These are phyloP conservation scores for Cassiopea andromeda DNA, from an alignment of 30 jellyfish, hydroid and myxozoan genomes.

Conservation along the genomic window DNA sequence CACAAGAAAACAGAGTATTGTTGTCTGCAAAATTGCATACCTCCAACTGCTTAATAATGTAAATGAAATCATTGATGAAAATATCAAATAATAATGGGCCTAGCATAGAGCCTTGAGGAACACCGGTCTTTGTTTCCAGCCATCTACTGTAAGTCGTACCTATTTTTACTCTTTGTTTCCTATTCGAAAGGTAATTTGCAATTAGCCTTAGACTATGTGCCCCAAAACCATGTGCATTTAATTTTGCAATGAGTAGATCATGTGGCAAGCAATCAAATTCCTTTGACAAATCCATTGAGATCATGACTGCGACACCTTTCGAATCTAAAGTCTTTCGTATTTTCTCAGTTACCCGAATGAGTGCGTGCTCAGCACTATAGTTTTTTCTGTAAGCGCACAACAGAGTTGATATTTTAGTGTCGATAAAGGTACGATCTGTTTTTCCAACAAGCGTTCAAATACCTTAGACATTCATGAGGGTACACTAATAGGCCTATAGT, in stretches of 20 bases:
- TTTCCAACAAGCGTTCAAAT: conserved; percentile 8
- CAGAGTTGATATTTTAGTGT: conserved; percentile 30
- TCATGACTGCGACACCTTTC: conserved; percentile 23
- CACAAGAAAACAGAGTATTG: neutral
- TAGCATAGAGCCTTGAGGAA: conserved; percentile 4
- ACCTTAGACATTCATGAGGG: neutral
- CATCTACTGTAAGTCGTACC: conserved; percentile 1
- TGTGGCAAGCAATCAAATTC: conserved; percentile 6
- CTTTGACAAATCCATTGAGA: conserved; percentile 10
- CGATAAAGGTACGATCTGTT: conserved; percentile 4
- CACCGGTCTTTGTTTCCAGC: conserved; percentile 1
- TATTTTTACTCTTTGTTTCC: neutral
- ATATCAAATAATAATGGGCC: neutral
- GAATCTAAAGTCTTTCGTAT: conserved; percentile 17
- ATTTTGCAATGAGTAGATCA: conserved; percentile 34
- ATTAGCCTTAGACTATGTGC: conserved; percentile 3
- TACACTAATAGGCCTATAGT: conserved; percentile 13
- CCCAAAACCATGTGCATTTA: conserved; percentile 30
- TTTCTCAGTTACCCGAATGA: conserved; percentile 17
- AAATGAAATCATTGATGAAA: neutral
- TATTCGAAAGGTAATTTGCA: neutral
- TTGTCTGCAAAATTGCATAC: neutral
- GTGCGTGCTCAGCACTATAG: conserved; percentile 19
- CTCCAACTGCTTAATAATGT: conserved; percentile 9
- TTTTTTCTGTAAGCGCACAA: conserved; percentile 36